Percentiles rank a stretch among this genome's conserved stretches.
phyloP scores from a whole-genome alignment of 2,113 vertebrate species.

The Bos javanicus region DNA sequence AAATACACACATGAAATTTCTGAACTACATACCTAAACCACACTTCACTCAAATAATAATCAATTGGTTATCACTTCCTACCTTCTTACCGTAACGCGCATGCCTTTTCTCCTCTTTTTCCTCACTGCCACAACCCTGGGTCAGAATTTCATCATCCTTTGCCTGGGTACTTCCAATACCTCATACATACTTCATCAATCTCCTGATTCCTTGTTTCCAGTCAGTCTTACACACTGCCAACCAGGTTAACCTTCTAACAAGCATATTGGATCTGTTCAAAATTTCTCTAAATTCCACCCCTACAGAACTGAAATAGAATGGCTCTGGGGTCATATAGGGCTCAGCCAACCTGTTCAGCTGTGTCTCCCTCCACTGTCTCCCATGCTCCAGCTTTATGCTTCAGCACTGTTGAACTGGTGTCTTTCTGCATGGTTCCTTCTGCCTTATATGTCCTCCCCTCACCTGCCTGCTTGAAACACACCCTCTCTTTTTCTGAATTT shows the following conservation, averaged over 20 bases:
- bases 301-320: background rate
- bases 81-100: background rate
- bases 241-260: background rate
- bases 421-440: slow-evolving; percentile 11
- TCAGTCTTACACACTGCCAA: background rate
- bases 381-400: background rate
- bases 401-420: background rate
- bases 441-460: background rate
- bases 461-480: slow-evolving; percentile 6
- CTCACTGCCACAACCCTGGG: background rate
- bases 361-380: background rate
- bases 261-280: background rate
- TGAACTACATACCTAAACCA: background rate
- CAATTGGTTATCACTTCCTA: background rate
- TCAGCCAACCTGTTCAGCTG: background rate
- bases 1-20: background rate
- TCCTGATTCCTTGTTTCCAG: background rate
- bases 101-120: background rate
- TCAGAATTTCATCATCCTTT: background rate
- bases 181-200: background rate
- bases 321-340: background rate
- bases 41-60: background rate
- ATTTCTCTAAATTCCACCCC: background rate
- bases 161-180: background rate
- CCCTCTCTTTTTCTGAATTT: slow-evolving; percentile 39